These are phyloP conservation scores for human DNA, from an alignment of 2,113 vertebrate species.

Conservation along the genomic window DNA sequence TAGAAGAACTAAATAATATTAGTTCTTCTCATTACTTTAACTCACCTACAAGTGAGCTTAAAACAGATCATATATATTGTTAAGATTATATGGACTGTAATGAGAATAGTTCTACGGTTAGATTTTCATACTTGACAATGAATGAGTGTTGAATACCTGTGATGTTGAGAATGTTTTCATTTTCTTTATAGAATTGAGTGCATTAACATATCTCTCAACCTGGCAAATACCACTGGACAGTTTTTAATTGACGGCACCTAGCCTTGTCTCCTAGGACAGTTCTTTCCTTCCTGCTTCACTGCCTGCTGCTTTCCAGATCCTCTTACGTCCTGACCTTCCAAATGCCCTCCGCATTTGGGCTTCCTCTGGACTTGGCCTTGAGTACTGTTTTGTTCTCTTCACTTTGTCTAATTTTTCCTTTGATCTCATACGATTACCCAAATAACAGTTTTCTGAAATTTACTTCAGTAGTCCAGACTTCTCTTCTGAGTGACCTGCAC, in stretches of 20 bases:
- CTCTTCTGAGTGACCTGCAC: not conserved
- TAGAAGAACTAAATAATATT: not conserved
- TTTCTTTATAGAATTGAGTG: not conserved
- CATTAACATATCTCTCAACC: not conserved
- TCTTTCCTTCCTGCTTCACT: not conserved
- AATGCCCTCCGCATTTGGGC: not conserved
- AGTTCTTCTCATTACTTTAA: not conserved
- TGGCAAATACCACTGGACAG: not conserved
- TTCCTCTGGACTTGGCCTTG: not conserved
- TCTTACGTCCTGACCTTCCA: not conserved
- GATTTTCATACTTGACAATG: not conserved
- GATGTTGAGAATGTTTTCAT: not conserved
- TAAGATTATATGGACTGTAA: not conserved
- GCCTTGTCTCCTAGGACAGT: not conserved
- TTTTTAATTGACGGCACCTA: not conserved
- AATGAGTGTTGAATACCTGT: not conserved
- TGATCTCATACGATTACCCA: not conserved
- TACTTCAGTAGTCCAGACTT: not conserved
- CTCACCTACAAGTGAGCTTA: not conserved
- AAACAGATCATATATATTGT: not conserved
- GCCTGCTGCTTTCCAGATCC: not conserved
- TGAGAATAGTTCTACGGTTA: not conserved
- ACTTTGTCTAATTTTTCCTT: not conserved
- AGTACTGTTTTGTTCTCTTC: not conserved
- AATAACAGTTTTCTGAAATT: not conserved